phyloP scores from a whole-genome alignment of 2,888 invertebrate species.

The Amphiduros pacificus region DNA sequence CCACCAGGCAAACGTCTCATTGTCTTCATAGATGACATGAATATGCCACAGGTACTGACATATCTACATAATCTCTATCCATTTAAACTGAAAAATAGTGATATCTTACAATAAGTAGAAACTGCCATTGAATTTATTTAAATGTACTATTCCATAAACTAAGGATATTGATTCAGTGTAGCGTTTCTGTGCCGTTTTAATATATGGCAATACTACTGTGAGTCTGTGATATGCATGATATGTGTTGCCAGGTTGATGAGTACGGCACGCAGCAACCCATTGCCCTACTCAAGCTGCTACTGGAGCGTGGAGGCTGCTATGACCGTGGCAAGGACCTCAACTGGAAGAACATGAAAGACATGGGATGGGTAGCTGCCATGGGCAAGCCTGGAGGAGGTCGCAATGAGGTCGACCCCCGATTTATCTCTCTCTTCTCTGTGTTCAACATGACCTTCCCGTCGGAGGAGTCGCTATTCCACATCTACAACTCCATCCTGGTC shows the following conservation, averaged over 20 bases:
- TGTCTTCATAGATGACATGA: conserved; percentile 91
- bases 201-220: no score
- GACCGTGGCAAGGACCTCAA: conserved; percentile 85
- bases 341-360: conserved; percentile 78
- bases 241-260: conserved; percentile 66
- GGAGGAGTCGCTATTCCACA: conserved; percentile 75
- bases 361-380: conserved; percentile 65
- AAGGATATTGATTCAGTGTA: no score
- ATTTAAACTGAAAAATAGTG: no score
- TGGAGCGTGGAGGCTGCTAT: conserved; percentile 86
- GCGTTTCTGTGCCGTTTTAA: no score
- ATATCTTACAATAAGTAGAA: no score
- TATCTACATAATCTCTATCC: no score
- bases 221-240: no score
- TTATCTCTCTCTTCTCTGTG: conserved; percentile 86
- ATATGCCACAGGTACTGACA: conserved; percentile 89
- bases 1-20: conserved; percentile 86
- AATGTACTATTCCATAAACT: no score
- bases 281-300: conserved; percentile 84
- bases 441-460: conserved; percentile 85
- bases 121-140: no score
- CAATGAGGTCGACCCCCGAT: conserved; percentile 82
- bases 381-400: conserved; percentile 79
- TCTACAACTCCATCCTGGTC: conserved; percentile 78
- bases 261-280: conserved; percentile 95